Percentiles rank a stretch among this genome's conserved stretches.
These are phyloP conservation scores for Dinocampus coccinellae DNA, from an alignment of 2,888 invertebrate species.

Conservation along the genomic window DNA sequence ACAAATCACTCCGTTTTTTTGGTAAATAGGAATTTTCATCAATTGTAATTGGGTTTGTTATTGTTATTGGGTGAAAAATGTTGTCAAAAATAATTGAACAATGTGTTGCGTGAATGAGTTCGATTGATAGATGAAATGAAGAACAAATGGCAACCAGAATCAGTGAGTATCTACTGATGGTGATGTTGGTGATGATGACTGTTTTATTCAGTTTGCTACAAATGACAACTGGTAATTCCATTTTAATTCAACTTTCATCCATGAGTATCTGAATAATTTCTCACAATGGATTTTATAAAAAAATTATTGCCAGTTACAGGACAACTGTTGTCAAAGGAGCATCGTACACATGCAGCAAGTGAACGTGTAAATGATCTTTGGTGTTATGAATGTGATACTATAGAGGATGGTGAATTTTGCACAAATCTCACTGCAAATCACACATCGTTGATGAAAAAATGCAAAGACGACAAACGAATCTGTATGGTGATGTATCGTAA, in stretches of 20 bases:
- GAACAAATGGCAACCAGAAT: conserved; percentile 13
- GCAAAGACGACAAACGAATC: conserved; percentile 80
- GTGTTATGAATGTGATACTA: conserved; percentile 86
- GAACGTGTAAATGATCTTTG: conserved; percentile 84
- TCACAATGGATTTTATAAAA: neutral
- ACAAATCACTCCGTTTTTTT: neutral
- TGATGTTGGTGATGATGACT: neutral
- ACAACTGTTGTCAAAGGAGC: conserved; percentile 74
- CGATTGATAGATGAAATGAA: conserved; percentile 13
- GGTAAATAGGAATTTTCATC: neutral
- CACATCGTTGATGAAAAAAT: conserved; percentile 78
- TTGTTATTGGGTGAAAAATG: neutral
- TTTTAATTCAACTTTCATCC: neutral
- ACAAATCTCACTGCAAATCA: conserved; percentile 74
- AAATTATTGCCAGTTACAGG: conserved; percentile 46
- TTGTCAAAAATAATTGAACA: neutral
- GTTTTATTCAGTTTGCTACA: neutral
- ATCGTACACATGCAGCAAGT: conserved; percentile 84
- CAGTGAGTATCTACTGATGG: neutral
- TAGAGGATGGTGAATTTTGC: conserved; percentile 81
- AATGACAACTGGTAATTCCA: conserved; percentile 6
- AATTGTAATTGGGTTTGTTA: neutral
- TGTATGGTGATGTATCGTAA: conserved; percentile 77
- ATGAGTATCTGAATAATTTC: neutral
- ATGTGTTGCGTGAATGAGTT: conserved; percentile 14